Evolutionary conservation across 2,888 invertebrate genomes (phyloP), one percentile per base, ranked within the genome.

Genomic region (Terebella lapidaria): DNA sequence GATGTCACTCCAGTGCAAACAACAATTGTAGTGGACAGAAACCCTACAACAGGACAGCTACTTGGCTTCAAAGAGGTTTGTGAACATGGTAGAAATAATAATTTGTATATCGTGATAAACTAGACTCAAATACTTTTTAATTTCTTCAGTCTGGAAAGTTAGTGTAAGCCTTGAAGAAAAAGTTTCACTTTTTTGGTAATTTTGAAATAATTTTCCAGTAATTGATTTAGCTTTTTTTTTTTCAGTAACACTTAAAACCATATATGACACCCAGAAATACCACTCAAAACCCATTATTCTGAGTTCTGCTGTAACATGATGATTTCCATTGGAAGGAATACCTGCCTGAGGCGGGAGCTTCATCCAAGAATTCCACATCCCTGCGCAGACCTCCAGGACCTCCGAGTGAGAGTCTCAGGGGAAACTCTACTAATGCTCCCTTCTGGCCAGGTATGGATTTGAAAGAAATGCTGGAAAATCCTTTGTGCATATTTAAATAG

Each of bases 371-470:
- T 79, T 90, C 90, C 0, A 85, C 89, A 77, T 92, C 92, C 0
- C 86, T 94, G 84, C 85, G 85, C 42, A 83, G 93, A 69, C 87
- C 89, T 25, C 92, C 92, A 0, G 76, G 88, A 46, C 86, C 89
- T 5, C 85, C 88, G 2, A 83, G 84, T 47, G 86, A 89, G 72
- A 85, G 88, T 54, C 85, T 89, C 0, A 84, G 87, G 70, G 94
- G 94, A 20, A 88, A 87, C 56, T 86, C 88, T 0, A 88, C 87
- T 61, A 91, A 90, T 76, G 88, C 87, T 74, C 92, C 92, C 0
- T 94, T 94, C 77, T 87, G 91, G 85, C 94, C 94, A 0, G 93
- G 91, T 53, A 54, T 26, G 57, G 4, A 24, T 10, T 18, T 5
- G 4, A n/a, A n/a, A n/a, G n/a, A n/a, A n/a, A n/a, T n/a, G n/a